A percentile compares a stretch with the other conserved stretches of the same genome.
Evolutionary conservation across 1,140 invertebrate species (phyloP).

Genomic region (Centruroides vittatus): DNA sequence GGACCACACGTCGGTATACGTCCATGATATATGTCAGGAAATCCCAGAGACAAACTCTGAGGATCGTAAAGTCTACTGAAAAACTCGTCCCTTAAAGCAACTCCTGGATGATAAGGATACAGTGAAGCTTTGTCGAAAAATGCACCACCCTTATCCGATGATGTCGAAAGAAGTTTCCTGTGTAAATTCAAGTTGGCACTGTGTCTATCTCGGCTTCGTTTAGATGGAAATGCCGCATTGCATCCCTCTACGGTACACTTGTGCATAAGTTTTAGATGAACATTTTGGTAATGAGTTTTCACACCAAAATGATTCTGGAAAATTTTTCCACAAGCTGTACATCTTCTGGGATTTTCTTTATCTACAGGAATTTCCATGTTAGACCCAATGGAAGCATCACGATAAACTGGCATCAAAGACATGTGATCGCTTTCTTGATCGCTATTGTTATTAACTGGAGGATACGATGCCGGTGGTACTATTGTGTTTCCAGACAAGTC

Average conservation of each 20-base stretch:
- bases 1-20: constrained; percentile 25
- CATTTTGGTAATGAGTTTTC: constrained; percentile 90
- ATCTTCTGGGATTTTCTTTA: constrained; percentile 65
- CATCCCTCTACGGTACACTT: constrained; percentile 90
- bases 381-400: constrained; percentile 19
- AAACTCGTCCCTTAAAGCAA: constrained; percentile 52
- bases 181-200: constrained; percentile 85
- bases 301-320: constrained; percentile 90
- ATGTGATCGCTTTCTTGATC: constrained; percentile 10
- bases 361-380: constrained; percentile 62
- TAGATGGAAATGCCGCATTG: constrained; percentile 89
- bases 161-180: constrained; percentile 65
- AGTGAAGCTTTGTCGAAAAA: constrained; percentile 24
- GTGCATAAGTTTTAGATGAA: constrained; percentile 90
- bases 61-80: constrained; percentile 65
- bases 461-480: not conserved
- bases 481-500: constrained; percentile 1
- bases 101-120: constrained; percentile 26
- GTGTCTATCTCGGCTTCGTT: constrained; percentile 79
- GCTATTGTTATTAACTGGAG: constrained; percentile 4
- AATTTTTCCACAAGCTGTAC: constrained; percentile 79
- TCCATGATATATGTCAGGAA: constrained; percentile 32
- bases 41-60: constrained; percentile 35
- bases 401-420: constrained; percentile 14
- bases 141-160: constrained; percentile 25